Base-by-base conservation (phyloP, 2,888 invertebrate genomes). In the Drosophila putrida region DNA sequence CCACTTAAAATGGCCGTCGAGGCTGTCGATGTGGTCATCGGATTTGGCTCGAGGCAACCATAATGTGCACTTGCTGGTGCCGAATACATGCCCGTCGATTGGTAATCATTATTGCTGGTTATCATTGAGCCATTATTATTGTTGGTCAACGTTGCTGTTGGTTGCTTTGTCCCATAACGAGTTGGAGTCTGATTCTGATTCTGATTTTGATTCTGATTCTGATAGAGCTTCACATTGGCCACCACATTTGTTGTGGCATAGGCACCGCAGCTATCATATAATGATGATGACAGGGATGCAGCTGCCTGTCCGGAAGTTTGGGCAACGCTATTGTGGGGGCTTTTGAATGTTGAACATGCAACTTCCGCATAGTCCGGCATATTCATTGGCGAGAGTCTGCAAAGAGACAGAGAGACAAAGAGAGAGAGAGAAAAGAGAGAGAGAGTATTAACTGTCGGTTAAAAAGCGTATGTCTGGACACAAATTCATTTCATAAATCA, bases 291-390 rank as follows among this genome's bases (percentile, higher is more conserved):
- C 33, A 31, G 13, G n/a, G 28, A 44, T 36, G 6, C 41, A 54
- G 38, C 54, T 43, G 53, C 35, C 58, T 57, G 31, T 13, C 74
- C 88, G 80, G 81, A 78, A 67, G 78, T 64, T 64, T 79, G 81
- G 54, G 66, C 78, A 72, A 78, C 86, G 73, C 55, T 25, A 54
- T 73, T 75, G 71, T 54, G 78, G 49, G 88, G 92, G 90, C 90
- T 91, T 91, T 93, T 93, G 86, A 93, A 93, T 89, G 93, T 92
- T 72, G 93, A 93, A 87, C 93, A 93, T 76, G 91, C 92, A 78
- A 93, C 93, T 90, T 93, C 93, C 76, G 93, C 93, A 89, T 93
- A 93, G 90, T 93, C 93, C 77, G 93, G 93, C 93, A 93, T 93
- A 81, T 93, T 93, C 80, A 93, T 80, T 59, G 93, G 93, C 72